phyloP scores from a whole-genome alignment of 2,113 vertebrate genomes.

The Columba livia region DNA sequence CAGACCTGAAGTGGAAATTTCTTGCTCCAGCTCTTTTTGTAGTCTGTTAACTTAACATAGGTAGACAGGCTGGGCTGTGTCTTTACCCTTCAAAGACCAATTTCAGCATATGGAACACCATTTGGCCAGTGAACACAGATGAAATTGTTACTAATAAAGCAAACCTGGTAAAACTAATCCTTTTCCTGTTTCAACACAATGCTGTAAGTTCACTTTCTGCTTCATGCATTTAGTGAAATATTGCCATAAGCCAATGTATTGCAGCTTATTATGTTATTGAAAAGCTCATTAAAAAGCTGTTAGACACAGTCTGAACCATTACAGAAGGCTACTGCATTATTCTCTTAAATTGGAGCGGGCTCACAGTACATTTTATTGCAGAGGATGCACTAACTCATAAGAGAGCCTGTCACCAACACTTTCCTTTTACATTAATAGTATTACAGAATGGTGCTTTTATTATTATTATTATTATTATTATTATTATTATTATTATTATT shows the following conservation, averaged over 20 bases:
- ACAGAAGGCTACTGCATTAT: not conserved
- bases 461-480: not conserved
- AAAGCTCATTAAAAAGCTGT: not conserved
- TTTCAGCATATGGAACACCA: not conserved
- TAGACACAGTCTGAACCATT: not conserved
- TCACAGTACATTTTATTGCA: not conserved
- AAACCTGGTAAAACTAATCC: not conserved
- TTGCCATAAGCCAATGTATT: not conserved
- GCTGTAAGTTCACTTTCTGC: not conserved
- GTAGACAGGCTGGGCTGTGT: not conserved
- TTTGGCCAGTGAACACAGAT: not conserved
- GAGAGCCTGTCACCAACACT: not conserved
- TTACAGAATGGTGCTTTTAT: not conserved
- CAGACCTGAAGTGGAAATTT: conserved; percentile 8
- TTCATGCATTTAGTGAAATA: not conserved
- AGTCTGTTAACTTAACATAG: not conserved
- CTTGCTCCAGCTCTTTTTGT: not conserved
- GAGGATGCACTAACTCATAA: not conserved
- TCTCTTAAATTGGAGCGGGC: not conserved
- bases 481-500: not conserved
- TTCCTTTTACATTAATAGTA: not conserved
- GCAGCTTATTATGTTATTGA: not conserved
- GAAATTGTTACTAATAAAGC: conserved; percentile 1
- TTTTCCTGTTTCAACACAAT: not conserved
- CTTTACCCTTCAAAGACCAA: not conserved